Percentiles rank a stretch among this genome's conserved stretches.
These are phyloP conservation scores for Melolontha melolontha DNA, from an alignment of 2,888 invertebrate species.

Conservation along the genomic window DNA sequence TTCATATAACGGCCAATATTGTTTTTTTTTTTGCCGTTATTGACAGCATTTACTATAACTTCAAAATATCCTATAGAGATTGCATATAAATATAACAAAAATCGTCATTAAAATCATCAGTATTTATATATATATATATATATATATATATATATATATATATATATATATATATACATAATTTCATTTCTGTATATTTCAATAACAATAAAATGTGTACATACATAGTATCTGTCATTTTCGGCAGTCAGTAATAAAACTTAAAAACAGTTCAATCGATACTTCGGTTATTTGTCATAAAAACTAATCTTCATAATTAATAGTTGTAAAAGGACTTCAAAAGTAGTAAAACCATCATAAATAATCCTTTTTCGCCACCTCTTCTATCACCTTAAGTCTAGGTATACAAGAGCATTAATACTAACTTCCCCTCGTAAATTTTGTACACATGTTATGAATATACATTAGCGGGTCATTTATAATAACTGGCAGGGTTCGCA, in stretches of 20 bases:
- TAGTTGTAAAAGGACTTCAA: conserved; percentile 1
- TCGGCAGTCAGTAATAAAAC: not conserved
- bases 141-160: too few relatives aligned
- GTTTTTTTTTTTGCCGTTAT: too few relatives aligned
- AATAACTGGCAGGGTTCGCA: conserved; percentile 34
- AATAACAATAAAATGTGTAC: too few relatives aligned
- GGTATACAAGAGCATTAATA: conserved; percentile 23
- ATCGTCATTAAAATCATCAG: too few relatives aligned
- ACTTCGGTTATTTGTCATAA: not conserved
- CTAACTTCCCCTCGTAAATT: conserved; percentile 28
- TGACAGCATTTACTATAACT: too few relatives aligned
- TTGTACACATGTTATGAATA: conserved; percentile 45
- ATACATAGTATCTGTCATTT: too few relatives aligned
- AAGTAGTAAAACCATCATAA: conserved; percentile 6
- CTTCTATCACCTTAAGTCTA: conserved; percentile 1
- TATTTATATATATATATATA: too few relatives aligned
- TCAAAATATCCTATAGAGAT: too few relatives aligned
- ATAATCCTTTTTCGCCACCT: conserved; percentile 12
- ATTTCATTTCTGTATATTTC: too few relatives aligned
- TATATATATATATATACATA: too few relatives aligned
- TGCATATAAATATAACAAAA: too few relatives aligned
- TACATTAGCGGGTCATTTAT: conserved; percentile 44
- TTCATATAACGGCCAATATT: too few relatives aligned
- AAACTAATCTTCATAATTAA: conserved; percentile 25
- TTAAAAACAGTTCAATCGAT: not conserved